phyloP scores from a whole-genome alignment of 2,797 vertebrate species.

The Acrocephalus scirpaceus region DNA sequence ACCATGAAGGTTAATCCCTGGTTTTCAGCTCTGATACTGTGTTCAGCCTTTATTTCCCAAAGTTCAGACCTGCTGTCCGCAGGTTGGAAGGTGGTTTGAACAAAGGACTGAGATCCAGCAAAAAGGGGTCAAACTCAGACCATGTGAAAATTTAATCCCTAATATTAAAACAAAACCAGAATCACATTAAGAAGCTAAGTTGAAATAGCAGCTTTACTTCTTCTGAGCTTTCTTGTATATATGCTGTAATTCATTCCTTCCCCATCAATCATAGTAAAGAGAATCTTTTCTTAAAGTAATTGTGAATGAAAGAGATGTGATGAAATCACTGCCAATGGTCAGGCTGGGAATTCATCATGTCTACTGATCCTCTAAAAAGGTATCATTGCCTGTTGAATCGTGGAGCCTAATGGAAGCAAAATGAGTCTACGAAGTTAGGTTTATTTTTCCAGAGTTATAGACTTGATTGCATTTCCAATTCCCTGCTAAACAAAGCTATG shows the following conservation, averaged over 20 bases:
- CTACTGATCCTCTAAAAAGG: constrained; percentile 29
- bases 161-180: not conserved
- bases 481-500: constrained; percentile 5
- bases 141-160: not conserved
- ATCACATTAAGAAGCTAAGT: not conserved
- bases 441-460: constrained; percentile 56
- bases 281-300: constrained; percentile 40
- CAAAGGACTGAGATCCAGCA: not conserved
- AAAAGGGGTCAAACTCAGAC: not conserved
- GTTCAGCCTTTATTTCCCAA: not conserved
- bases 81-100: not conserved
- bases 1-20: not conserved
- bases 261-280: constrained; percentile 17
- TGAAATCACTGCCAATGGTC: constrained; percentile 39
- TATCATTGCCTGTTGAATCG: constrained; percentile 45
- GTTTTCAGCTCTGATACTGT: not conserved
- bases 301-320: constrained; percentile 26
- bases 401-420: constrained; percentile 42
- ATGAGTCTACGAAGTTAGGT: constrained; percentile 17
- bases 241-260: not conserved
- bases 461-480: constrained; percentile 37
- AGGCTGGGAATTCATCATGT: constrained; percentile 51
- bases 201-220: constrained; percentile 24
- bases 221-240: not conserved
- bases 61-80: not conserved